Conservation (phyloP, 1,140 invertebrate species). For the Capitella teleta region DNA sequence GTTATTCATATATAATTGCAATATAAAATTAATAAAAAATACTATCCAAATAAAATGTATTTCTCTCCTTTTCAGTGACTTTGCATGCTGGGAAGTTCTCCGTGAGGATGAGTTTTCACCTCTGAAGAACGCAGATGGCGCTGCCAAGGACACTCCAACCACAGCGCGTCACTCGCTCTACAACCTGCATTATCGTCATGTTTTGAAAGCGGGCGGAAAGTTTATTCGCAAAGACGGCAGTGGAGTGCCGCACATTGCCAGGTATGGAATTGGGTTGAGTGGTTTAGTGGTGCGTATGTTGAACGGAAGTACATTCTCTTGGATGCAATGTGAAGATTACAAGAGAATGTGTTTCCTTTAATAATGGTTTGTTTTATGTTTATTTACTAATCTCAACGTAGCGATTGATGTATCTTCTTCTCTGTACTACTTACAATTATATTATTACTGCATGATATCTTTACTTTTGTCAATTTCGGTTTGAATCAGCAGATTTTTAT, state of each 20-base stretch:
- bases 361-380: neutral
- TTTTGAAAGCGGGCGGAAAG: slow-evolving; percentile 69
- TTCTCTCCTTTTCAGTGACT: too few relatives aligned
- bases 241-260: slow-evolving; percentile 44
- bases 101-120: slow-evolving; percentile 93
- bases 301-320: neutral
- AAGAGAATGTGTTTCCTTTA: neutral
- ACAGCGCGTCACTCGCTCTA: slow-evolving; percentile 71
- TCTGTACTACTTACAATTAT: neutral
- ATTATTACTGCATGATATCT: too few relatives aligned
- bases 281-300: neutral
- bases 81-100: slow-evolving; percentile 86
- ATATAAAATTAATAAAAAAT: too few relatives aligned
- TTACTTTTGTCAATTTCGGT: too few relatives aligned
- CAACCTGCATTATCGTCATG: slow-evolving; percentile 69
- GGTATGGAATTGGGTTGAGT: slow-evolving; percentile 24
- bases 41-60: too few relatives aligned
- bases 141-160: slow-evolving; percentile 77
- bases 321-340: neutral
- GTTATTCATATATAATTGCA: too few relatives aligned
- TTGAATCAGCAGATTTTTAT: too few relatives aligned
- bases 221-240: slow-evolving; percentile 46
- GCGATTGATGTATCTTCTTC: neutral
- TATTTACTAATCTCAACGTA: neutral
- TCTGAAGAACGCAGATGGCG: slow-evolving; percentile 81